Base-by-base conservation (phyloP, 1,140 invertebrate species). In the Diorhabda carinulata region DNA sequence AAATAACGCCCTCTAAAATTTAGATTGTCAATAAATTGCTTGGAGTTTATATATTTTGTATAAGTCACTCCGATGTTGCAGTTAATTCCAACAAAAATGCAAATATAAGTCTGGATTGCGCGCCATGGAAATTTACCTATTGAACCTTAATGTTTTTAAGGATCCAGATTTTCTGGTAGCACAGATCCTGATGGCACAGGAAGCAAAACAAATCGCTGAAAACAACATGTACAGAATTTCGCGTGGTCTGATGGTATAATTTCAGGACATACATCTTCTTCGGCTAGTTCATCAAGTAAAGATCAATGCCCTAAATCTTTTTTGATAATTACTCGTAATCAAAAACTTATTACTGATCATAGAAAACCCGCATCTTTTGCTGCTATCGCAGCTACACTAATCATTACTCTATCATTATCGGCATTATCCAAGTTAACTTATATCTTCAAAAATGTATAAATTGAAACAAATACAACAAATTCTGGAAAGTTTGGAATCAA, bases 1-100 rank as follows among this genome's bases (percentile, higher is more conserved):
- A 25, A 25, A 25, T 25, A 25, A 25, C 25, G 25, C 25, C 25
- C 25, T 25, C 25, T 25, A 25, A 25, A 0, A 25, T 25, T 25
- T 25, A 1, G 25, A 25, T 25, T 25, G 25, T 25, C 25, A 25
- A 25, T 25, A 1, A 25, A 25, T 25, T 25, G 25, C 1, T 25
- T 25, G 25, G 1, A 25, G 25, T 0, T 25, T 25, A 25, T 1
- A 25, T 25, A 25, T 25, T 25, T 25, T 25, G 25, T 0, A 1
- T 25, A 25, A 25, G 25, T 25, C 25, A 1, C 25, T 25, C 1
- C 1, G 77, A 81, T 59, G 64, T 81, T 64, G 77, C 79, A 25
- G 9, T 7, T 61, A 65, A 47, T 63, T 69, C 81, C n/a, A 79
- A 68, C 56, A 80, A 79, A 78, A 67, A 78, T 67, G 77, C 76